Evolutionary conservation across 92 coral and sea anemone genomes (phyloP).

Genomic region (Phymanthus crucifer): DNA sequence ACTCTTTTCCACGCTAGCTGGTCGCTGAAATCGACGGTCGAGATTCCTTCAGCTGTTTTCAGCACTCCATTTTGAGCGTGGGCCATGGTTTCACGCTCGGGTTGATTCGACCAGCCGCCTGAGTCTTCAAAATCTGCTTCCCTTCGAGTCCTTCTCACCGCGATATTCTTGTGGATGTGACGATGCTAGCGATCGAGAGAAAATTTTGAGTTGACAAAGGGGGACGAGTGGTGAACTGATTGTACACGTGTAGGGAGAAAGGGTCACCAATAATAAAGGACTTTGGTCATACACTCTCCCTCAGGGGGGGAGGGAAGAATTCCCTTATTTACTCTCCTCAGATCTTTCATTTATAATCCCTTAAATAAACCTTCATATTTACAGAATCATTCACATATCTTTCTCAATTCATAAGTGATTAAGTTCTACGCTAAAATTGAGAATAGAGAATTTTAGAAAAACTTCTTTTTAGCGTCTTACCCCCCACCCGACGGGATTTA

Average conservation of each 20-base stretch:
- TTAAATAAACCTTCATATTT: background rate
- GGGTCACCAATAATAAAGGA: constrained; percentile 30
- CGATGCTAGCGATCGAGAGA: constrained; percentile 6
- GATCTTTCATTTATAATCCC: background rate
- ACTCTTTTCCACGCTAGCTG: constrained; percentile 89
- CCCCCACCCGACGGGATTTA: background rate
- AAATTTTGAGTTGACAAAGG: constrained; percentile 13
- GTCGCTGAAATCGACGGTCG: constrained; percentile 44
- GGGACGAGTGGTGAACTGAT: background rate
- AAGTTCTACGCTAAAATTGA: background rate
- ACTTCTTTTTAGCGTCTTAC: background rate
- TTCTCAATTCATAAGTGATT: background rate
- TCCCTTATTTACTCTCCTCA: background rate
- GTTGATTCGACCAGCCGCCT: background rate
- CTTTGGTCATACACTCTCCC: background rate
- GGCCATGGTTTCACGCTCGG: constrained; percentile 54
- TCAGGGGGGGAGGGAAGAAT: background rate
- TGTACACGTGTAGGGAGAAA: constrained; percentile 35
- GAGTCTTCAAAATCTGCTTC: background rate
- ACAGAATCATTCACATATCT: background rate
- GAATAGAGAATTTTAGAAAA: background rate
- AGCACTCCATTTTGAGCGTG: constrained; percentile 52
- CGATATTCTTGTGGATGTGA: constrained; percentile 6
- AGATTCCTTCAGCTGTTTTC: constrained; percentile 19
- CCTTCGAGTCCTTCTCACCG: constrained; percentile 5